Evolutionary conservation across 2,888 invertebrate species (phyloP).

Genomic region (Eupsilia transversa): DNA sequence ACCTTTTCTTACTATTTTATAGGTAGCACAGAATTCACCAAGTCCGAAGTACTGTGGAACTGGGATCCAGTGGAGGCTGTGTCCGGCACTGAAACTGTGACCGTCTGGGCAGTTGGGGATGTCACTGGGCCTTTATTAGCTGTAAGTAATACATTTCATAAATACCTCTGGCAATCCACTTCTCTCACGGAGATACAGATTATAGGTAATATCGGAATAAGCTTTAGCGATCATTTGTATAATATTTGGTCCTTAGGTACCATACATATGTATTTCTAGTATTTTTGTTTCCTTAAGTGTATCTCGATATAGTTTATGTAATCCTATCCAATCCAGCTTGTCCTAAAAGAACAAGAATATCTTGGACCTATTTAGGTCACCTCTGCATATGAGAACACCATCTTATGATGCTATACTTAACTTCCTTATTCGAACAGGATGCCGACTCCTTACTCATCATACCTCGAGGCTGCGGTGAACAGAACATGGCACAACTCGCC

Average conservation of each 20-base stretch:
- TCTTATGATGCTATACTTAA: neutral
- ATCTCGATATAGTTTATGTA: neutral
- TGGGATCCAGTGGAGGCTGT: constrained; percentile 84
- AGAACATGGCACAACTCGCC: constrained; percentile 94
- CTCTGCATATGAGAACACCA: neutral
- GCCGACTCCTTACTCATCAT: constrained; percentile 92
- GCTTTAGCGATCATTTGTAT: neutral
- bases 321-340: neutral
- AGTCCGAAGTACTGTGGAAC: constrained; percentile 76
- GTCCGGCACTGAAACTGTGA: constrained; percentile 91
- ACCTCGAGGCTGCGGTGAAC: constrained; percentile 95
- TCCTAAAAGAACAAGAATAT: neutral
- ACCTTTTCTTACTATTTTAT: neutral
- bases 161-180: neutral
- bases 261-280: neutral
- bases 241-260: neutral
- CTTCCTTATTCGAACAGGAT: constrained; percentile 85
- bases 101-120: constrained; percentile 91
- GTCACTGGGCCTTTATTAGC: constrained; percentile 92
- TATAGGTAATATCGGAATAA: neutral
- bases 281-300: neutral
- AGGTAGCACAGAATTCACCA: constrained; percentile 67
- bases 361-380: neutral
- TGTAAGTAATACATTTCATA: constrained; percentile 71
- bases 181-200: neutral